Conservation (phyloP, 2,888 invertebrate genomes). For the Torymus texanus region DNA sequence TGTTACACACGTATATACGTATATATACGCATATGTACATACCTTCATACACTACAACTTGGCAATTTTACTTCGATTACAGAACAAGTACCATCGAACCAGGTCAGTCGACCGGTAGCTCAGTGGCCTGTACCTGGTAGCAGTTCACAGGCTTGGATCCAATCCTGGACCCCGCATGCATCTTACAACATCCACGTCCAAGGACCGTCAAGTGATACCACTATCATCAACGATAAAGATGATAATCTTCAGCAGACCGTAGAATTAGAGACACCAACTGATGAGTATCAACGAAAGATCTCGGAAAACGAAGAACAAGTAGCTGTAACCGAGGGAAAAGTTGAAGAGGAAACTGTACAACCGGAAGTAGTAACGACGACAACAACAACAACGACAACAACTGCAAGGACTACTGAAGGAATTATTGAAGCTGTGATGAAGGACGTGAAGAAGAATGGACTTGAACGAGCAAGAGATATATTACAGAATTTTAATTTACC, state of each 20-base stretch:
- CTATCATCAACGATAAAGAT: too few relatives aligned
- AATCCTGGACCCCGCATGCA: slow-evolving; percentile 33
- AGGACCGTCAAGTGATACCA: background rate
- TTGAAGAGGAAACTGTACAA: too few relatives aligned
- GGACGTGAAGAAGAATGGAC: too few relatives aligned
- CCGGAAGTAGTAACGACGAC: too few relatives aligned
- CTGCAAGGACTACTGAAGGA: background rate
- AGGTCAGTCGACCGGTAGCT: background rate
- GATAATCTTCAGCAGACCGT: too few relatives aligned
- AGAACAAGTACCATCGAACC: background rate
- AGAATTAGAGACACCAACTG: background rate
- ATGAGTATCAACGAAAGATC: background rate
- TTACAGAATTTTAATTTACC: slow-evolving; percentile 6
- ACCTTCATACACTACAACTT: too few relatives aligned
- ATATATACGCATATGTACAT: too few relatives aligned
- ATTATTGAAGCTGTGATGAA: background rate
- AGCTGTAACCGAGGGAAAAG: too few relatives aligned
- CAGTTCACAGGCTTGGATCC: slow-evolving; percentile 22
- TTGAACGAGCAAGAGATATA: background rate
- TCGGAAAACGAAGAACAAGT: background rate
- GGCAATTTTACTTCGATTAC: too few relatives aligned
- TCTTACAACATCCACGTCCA: slow-evolving; percentile 26
- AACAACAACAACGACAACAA: too few relatives aligned
- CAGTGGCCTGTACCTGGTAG: background rate
- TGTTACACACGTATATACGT: too few relatives aligned